phyloP scores from a whole-genome alignment of 2,113 vertebrate genomes.

The Ahaetulla prasina region DNA sequence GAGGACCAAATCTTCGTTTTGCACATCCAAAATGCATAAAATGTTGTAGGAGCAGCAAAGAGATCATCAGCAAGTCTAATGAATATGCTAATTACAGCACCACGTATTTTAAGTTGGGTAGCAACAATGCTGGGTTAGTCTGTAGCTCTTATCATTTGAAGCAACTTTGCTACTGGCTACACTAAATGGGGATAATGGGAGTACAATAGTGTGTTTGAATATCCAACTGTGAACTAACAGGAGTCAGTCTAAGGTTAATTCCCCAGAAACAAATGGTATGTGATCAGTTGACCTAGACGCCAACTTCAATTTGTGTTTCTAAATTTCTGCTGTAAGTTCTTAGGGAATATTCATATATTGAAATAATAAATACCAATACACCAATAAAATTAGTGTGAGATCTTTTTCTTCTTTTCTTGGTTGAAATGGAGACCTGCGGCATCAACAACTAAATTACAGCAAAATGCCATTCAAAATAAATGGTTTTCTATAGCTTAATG shows the following conservation, averaged over 20 bases:
- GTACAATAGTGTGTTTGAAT: not conserved
- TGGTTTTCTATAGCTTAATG: conserved; percentile 1
- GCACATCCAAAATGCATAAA: not conserved
- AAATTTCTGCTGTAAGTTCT: not conserved
- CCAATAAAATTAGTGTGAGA: not conserved
- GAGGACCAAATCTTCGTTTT: not conserved
- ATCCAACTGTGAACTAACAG: not conserved
- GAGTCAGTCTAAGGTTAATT: not conserved
- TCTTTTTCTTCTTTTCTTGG: not conserved
- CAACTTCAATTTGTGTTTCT: not conserved
- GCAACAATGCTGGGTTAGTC: not conserved
- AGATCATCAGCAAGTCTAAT: not conserved
- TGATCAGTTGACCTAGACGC: not conserved
- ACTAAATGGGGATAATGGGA: not conserved
- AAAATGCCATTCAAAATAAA: not conserved
- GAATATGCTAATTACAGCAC: not conserved
- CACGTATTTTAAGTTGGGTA: not conserved
- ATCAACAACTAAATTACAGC: not conserved
- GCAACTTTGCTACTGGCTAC: not conserved
- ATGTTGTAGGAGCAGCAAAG: not conserved
- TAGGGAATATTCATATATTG: not conserved
- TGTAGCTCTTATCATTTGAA: not conserved
- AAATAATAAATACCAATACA: not conserved
- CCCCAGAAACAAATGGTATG: not conserved
- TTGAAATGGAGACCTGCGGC: not conserved